Evolutionary conservation across 2,888 invertebrate genomes (phyloP).

Genomic region (Amphipyra tragopoginis): DNA sequence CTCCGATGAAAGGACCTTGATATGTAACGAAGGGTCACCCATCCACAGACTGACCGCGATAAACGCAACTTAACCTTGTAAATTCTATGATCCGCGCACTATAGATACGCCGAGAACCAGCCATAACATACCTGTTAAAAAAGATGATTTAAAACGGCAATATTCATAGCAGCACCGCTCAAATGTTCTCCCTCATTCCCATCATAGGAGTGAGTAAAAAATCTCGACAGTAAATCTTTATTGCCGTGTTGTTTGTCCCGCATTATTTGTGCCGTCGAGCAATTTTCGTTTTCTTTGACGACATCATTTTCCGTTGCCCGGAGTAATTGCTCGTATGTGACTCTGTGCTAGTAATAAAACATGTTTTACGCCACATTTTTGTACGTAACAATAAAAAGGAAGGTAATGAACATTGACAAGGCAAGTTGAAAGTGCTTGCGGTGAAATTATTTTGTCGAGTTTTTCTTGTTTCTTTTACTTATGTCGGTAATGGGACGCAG

Average conservation of each 20-base stretch:
- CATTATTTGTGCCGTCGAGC: constrained; percentile 84
- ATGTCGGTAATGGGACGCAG: not conserved
- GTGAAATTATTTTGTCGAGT: constrained; percentile 2
- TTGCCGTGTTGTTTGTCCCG: constrained; percentile 84
- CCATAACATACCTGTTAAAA: no score
- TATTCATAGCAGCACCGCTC: constrained; percentile 20
- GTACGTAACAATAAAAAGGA: constrained; percentile 42
- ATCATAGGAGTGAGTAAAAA: constrained; percentile 72
- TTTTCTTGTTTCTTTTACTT: constrained; percentile 6
- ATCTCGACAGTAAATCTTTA: constrained; percentile 87
- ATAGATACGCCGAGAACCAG: no score
- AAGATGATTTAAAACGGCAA: no score
- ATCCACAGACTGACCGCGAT: no score
- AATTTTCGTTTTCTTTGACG: constrained; percentile 83
- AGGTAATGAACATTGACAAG: constrained; percentile 59
- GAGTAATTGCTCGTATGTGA: constrained; percentile 75
- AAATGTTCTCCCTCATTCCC: constrained; percentile 38
- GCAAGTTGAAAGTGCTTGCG: constrained; percentile 41
- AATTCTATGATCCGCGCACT: no score
- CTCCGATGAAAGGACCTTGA: no score
- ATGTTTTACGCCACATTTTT: constrained; percentile 59
- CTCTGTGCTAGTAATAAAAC: constrained; percentile 63
- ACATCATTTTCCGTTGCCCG: constrained; percentile 76
- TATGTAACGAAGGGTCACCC: no score
- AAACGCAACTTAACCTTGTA: no score